Percentiles rank a stretch among this genome's conserved stretches.
phyloP scores from a whole-genome alignment of 2,888 invertebrate species.

The Clanis bilineata region DNA sequence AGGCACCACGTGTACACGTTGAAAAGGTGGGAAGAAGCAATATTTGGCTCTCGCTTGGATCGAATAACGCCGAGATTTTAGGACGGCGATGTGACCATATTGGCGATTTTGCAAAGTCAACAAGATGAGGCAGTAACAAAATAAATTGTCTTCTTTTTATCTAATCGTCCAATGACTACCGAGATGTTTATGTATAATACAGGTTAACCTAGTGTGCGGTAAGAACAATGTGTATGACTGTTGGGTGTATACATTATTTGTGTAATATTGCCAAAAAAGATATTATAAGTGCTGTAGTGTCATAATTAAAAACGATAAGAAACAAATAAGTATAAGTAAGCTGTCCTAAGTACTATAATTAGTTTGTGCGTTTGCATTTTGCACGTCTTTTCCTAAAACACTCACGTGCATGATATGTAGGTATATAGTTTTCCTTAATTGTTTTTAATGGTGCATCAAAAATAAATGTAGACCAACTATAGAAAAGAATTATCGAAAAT shows the following conservation, averaged over 20 bases:
- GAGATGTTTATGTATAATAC: no score
- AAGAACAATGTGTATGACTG: no score
- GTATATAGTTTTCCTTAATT: neutral
- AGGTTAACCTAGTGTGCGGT: no score
- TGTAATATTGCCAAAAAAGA: no score
- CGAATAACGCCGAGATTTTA: constrained; percentile 63
- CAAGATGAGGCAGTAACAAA: neutral
- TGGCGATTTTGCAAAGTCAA: constrained; percentile 37
- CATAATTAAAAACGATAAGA: no score
- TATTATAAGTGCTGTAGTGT: no score
- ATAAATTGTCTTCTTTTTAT: neutral
- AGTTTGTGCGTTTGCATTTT: no score
- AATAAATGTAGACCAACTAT: neutral
- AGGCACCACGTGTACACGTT: constrained; percentile 57
- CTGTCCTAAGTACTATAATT: no score
- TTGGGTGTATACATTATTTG: no score
- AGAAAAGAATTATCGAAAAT: neutral
- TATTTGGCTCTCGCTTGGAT: constrained; percentile 59
- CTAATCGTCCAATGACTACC: no score
- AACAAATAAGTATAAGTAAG: no score
- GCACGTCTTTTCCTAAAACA: no score
- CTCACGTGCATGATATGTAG: neutral
- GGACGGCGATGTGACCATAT: constrained; percentile 52
- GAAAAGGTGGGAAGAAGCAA: constrained; percentile 58
- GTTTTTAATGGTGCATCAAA: neutral